phyloP scores from a whole-genome alignment of 2,797 vertebrate genomes.

The Anabas testudineus region DNA sequence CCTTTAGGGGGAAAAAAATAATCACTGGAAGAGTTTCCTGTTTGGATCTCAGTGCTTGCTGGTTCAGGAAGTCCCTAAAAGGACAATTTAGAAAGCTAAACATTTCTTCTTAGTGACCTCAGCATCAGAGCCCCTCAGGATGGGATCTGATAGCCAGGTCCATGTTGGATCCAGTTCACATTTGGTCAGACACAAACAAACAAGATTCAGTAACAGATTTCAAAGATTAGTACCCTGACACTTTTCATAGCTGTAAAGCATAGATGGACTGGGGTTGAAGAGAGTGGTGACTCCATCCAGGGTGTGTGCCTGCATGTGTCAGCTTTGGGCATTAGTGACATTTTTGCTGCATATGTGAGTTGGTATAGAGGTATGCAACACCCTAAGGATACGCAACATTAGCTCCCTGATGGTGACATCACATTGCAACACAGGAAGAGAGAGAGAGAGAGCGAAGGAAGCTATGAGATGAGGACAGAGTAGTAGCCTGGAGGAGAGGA shows the following conservation, averaged over 20 bases:
- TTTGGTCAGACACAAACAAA: background rate
- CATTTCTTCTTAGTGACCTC: constrained; percentile 29
- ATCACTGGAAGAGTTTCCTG: constrained; percentile 53
- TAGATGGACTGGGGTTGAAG: constrained; percentile 15
- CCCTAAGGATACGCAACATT: constrained; percentile 72
- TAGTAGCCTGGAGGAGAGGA: constrained; percentile 44
- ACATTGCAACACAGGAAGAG: constrained; percentile 65
- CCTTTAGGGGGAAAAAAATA: constrained; percentile 2
- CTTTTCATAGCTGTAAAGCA: constrained; percentile 3
- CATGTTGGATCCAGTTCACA: background rate
- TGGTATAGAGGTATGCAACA: constrained; percentile 52
- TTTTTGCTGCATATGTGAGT: constrained; percentile 48
- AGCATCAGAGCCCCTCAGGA: background rate
- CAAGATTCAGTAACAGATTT: background rate
- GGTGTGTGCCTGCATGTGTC: constrained; percentile 20
- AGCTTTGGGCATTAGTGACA: constrained; percentile 30
- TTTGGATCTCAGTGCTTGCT: constrained; percentile 33
- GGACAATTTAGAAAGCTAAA: constrained; percentile 25
- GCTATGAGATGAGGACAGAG: constrained; percentile 37
- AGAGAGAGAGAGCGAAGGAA: constrained; percentile 15
- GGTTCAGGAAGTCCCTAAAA: constrained; percentile 56
- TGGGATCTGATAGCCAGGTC: background rate
- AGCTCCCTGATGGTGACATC: constrained; percentile 72
- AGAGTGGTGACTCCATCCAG: constrained; percentile 21
- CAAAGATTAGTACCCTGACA: background rate